These are phyloP conservation scores for Cercopithecus mitis DNA, from an alignment of 2,797 vertebrate genomes.

Conservation along the genomic window DNA sequence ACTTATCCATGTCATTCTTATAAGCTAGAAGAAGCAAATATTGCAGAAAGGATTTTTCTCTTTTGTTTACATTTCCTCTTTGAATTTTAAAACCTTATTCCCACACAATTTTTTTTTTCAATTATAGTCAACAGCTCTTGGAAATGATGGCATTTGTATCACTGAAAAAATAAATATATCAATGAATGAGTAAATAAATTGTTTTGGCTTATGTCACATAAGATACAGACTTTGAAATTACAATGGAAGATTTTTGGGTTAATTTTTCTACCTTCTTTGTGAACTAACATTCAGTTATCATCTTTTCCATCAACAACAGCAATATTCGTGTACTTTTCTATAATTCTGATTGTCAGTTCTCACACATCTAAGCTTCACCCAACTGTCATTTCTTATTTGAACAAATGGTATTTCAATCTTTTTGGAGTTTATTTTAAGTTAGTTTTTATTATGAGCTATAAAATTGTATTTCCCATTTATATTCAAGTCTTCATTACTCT, in stretches of 20 bases:
- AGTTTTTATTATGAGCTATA: neutral
- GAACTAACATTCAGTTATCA: neutral
- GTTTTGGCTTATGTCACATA: neutral
- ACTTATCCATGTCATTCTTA: neutral
- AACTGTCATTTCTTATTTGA: neutral
- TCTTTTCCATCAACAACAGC: neutral
- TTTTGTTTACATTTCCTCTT: neutral
- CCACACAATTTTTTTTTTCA: neutral
- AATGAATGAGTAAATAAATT: neutral
- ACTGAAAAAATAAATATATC: neutral
- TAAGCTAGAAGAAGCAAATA: neutral
- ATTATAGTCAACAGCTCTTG: neutral
- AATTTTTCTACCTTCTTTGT: neutral
- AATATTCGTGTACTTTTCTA: neutral
- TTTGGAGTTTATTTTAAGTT: neutral
- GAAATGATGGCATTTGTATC: neutral
- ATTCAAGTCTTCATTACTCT: neutral
- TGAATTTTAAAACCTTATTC: constrained; percentile 13
- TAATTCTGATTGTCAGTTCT: neutral
- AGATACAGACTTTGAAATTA: neutral
- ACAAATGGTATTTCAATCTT: neutral
- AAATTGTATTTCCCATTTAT: neutral
- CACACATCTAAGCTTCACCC: neutral
- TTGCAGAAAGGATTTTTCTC: neutral
- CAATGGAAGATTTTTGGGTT: neutral